Base-by-base conservation (phyloP, 2,888 invertebrate genomes). In the Galerucella nymphaeae region DNA sequence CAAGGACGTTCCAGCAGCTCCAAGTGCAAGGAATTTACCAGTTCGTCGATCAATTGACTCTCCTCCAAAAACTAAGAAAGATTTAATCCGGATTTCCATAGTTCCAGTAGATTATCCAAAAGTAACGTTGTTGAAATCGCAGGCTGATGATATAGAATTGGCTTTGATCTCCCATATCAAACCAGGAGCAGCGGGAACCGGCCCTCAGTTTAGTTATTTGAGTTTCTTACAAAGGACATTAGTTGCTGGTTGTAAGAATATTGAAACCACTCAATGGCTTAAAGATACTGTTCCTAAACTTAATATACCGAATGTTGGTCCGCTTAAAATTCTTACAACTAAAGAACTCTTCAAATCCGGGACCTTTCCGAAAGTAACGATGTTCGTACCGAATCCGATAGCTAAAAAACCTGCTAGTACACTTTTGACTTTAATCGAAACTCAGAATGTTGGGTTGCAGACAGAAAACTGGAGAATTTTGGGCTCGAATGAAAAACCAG, bases 381-480 rank as follows among this genome's bases (percentile, higher is more conserved):
- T 53, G 53, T 53, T 53, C 3, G 53, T 53, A 18, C 53, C 16
- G 1, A 53, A 53, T 53, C 53, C 53, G 10, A 53, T 53, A 53
- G 53, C 53, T 18, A 53, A 53, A 18, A 18, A 53, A 53, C 16
- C 53, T 6, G 10, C 16, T 6, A 53, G 53, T 53, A 53, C 53
- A 10, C 53, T 53, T 16, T 10, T 53, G 16, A 18, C 16, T 53
- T 53, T 53, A 53, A 16, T 53, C 53, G 16, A 53, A 18, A 53
- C 53, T 5, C 53, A 53, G 53, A 53, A 53, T 53, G 53, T 53
- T 53, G 53, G 53, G 16, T 53, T 53, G 18, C 16, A 53, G 10
- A 53, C 53, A 10, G 53, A 53, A 2, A 53, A 53, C 9, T 53
- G 53, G 53, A 8, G 53, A 18, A 53, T 53, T 53, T 53, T 53